Percentiles rank a stretch among this genome's conserved stretches.
phyloP scores from a whole-genome alignment of 92 coral and sea anemone species.

The Meandrina meandrites region DNA sequence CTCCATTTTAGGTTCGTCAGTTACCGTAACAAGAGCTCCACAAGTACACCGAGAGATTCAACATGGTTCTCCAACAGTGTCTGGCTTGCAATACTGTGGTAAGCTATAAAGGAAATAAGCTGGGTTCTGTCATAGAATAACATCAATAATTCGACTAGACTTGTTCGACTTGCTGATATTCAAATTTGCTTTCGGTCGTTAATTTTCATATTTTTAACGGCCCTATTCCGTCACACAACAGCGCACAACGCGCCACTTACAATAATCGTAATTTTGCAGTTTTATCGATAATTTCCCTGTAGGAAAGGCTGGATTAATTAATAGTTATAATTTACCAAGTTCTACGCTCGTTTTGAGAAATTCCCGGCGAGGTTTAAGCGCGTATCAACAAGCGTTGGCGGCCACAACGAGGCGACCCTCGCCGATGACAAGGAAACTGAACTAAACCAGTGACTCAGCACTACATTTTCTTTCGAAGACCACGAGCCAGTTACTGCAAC shows the following conservation, averaged over 20 bases:
- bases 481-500: not conserved
- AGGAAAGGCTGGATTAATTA: not conserved
- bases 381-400: not conserved
- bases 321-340: not conserved
- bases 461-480: not conserved
- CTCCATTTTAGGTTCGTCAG: constrained; percentile 30
- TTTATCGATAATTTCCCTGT: not conserved
- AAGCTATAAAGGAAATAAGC: constrained; percentile 4
- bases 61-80: constrained; percentile 47
- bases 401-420: not conserved
- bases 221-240: constrained; percentile 38
- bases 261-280: not conserved
- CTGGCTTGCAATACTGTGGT: constrained; percentile 47
- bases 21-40: constrained; percentile 5
- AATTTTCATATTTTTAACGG: constrained; percentile 34
- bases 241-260: not conserved
- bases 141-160: constrained; percentile 4
- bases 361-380: not conserved
- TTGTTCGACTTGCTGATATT: constrained; percentile 6
- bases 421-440: not conserved
- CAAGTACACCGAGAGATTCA: not conserved
- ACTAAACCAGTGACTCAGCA: not conserved
- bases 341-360: not conserved
- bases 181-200: constrained; percentile 19
- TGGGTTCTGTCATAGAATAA: not conserved